phyloP scores from a whole-genome alignment of 2,797 vertebrate species.

The Amblyraja radiata region DNA sequence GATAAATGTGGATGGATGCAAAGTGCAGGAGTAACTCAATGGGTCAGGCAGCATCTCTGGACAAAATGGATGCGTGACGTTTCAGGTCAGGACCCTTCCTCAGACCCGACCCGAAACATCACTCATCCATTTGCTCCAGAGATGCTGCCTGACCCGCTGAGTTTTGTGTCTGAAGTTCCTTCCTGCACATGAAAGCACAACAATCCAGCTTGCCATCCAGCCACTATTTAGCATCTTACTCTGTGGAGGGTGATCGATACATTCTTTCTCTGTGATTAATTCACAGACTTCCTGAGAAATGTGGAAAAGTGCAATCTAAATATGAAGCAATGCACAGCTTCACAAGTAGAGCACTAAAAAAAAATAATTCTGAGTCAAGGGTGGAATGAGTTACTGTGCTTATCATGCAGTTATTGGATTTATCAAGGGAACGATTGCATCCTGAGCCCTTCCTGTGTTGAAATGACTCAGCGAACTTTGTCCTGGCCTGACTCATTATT shows the following conservation, averaged over 20 bases:
- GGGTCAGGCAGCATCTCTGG: too few species aligned
- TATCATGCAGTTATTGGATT: not conserved
- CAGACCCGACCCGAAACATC: too few species aligned
- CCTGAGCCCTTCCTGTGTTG: constrained; percentile 21
- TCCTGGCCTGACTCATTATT: not conserved
- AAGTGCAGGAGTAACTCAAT: too few species aligned
- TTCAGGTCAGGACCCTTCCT: too few species aligned
- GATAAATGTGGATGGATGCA: not conserved
- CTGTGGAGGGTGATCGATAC: not conserved
- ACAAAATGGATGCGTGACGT: too few species aligned
- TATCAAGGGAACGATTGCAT: not conserved
- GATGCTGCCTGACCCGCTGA: too few species aligned
- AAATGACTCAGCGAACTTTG: not conserved
- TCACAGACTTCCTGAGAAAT: not conserved
- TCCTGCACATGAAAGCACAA: too few species aligned
- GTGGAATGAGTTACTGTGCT: not conserved
- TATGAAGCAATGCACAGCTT: not conserved
- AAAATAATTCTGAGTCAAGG: not conserved
- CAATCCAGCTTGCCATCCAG: not conserved
- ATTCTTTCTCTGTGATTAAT: not conserved
- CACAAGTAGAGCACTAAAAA: not conserved
- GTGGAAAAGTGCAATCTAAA: not conserved
- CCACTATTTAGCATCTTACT: not conserved
- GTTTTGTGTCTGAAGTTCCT: too few species aligned
- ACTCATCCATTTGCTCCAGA: too few species aligned